Base-by-base conservation (phyloP, 2,888 invertebrate genomes). In the Scaptomyza polygonia region DNA sequence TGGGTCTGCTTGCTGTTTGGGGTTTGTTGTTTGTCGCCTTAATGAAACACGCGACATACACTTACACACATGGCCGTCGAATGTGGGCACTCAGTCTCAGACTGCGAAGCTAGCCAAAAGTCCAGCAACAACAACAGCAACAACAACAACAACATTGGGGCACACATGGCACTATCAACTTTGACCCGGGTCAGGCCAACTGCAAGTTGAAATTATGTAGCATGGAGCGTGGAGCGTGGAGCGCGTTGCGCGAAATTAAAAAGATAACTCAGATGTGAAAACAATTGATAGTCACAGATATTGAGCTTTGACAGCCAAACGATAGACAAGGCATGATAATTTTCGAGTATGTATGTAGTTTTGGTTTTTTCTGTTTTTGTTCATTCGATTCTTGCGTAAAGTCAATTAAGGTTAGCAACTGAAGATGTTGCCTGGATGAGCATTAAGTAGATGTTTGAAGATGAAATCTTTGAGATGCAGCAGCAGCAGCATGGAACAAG, bases 221-320 rank as follows among this genome's bases (percentile, higher is more conserved):
- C 72, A 36, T 72, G 73, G 47, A 72, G 72, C 56, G 27, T 70
- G 49, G 36, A 54, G 63, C 74, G 32, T 72, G 43, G 64, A 49
- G 59, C 34, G 61, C 72, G 58, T 73, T 72, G 85, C 72, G 83
- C 87, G 88, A 82, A 82, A 82, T 82, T 82, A 82, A 82, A 82
- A 88, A 88, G 88, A 86, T 88, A 88, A 88, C 88, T 82, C 88
- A 82, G 88, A 88, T 82, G 88, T 87, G 88, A 88, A 82, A 88
- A 82, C 82, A 88, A 82, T 82, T 88, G 82, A 82, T 82, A 82
- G 82, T 88, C 82, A 88, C 88, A 82, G 82, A 82, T 82, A 82
- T 82, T 82, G 65, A 86, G 88, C 82, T 87, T 82, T 82, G 82
- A 82, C 88, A 82, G 88, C 88, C 55, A 65, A 64, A 51, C 72